Percentiles rank a stretch among this genome's conserved stretches.
phyloP scores from a whole-genome alignment of 2,888 invertebrate genomes.

The Limenitis camilla region DNA sequence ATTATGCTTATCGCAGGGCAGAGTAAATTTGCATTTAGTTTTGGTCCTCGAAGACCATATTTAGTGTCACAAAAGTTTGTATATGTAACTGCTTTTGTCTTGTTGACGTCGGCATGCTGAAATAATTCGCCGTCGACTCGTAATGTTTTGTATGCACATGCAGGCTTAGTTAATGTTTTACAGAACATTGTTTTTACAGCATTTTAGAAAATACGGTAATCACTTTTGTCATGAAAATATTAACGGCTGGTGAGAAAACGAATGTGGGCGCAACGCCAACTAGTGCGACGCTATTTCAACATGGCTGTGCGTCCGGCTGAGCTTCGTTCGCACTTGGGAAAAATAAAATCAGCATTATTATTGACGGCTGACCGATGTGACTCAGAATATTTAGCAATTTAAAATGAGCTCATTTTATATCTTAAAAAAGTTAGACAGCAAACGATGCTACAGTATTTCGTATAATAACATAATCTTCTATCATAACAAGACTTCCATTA shows the following conservation, averaged over 20 bases:
- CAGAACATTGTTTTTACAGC: conserved; percentile 21
- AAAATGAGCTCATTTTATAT: conserved; percentile 12
- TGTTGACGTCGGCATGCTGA: too few relatives aligned
- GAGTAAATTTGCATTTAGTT: too few relatives aligned
- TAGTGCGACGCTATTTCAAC: conserved; percentile 55
- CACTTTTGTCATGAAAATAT: conserved; percentile 33
- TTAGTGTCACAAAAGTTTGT: too few relatives aligned
- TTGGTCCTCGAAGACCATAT: too few relatives aligned
- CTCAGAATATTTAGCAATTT: conserved; percentile 15
- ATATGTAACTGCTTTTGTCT: too few relatives aligned
- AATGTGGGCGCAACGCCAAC: conserved; percentile 59
- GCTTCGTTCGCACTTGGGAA: conserved; percentile 34
- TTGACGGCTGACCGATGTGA: conserved; percentile 26
- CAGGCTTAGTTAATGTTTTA: conserved; percentile 11
- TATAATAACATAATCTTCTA: too few relatives aligned
- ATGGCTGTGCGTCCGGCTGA: conserved; percentile 38
- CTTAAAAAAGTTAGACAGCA: too few relatives aligned
- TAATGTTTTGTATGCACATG: not conserved
- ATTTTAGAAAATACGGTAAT: conserved; percentile 28
- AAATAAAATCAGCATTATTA: conserved; percentile 27
- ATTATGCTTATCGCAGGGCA: too few relatives aligned
- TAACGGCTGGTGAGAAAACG: conserved; percentile 43
- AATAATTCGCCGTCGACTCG: too few relatives aligned
- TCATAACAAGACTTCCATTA: too few relatives aligned
- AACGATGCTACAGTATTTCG: too few relatives aligned